Base-by-base conservation (phyloP, 2,888 invertebrate genomes). In the Keiferia lycopersicella region DNA sequence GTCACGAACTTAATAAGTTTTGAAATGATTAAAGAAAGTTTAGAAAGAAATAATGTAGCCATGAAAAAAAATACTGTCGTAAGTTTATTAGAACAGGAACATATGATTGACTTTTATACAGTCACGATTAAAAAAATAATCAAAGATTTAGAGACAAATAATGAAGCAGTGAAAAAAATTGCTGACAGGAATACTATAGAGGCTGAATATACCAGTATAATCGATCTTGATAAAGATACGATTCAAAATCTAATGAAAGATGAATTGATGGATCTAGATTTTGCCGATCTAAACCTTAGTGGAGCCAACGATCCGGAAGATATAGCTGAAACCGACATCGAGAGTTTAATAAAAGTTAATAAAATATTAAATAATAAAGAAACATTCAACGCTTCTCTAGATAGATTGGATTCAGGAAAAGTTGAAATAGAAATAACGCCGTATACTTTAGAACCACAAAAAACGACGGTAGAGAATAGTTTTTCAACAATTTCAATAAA, bases 161-260 rank as follows among this genome's bases (percentile, higher is more conserved):
- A 41, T 41, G 14, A 1, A 14, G 14, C 3, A 14, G 0, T 0
- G 14, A 41, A 6, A 14, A 41, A 41, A 41, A 14, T 41, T 0
- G 14, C 41, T 41, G 41, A 41, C 41, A 12, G 14, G 14, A 41
- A 41, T 41, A 4, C 1, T 6, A 39, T 1, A n/a, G 41, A 41
- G n/a, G 11, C 8, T 1, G 41, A n/a, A n/a, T 4, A 34, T 7
- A 34, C 1, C 10, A 34, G 10, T 34, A 8, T 34, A 10, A 10
- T 34, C 10, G 34, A 34, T 34, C 34, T 34, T 34, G 10, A 34
- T 8, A 45, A 45, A 45, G 45, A 45, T 45, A 16, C 45, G 45
- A 45, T 45, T 45, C 45, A 45, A 45, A 45, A 16, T 45, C 16
- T 45, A n/a, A 45, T 45, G 4, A 45, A 45, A 45, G n/a, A 45